phyloP scores from a whole-genome alignment of 2,888 invertebrate genomes.

The Pasiphila rectangulata region DNA sequence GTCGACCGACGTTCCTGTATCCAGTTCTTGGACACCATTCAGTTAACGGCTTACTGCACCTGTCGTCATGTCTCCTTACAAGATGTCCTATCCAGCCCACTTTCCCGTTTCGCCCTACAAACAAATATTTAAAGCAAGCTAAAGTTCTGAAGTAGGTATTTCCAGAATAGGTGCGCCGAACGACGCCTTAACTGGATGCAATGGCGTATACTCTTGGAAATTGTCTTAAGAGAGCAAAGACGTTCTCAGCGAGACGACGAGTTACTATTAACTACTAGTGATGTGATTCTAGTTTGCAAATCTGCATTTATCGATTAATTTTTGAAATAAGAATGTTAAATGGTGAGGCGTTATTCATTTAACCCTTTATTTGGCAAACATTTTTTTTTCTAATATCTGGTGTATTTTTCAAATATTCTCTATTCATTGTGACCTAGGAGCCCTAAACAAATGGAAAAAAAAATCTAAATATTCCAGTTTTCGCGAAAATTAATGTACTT shows the following conservation, averaged over 20 bases:
- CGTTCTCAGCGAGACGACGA: constrained; percentile 57
- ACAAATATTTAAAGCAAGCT: neutral
- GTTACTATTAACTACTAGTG: constrained; percentile 70
- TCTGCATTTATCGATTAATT: constrained; percentile 7
- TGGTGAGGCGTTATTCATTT: too few species aligned
- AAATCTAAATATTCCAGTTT: too few species aligned
- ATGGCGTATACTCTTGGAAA: constrained; percentile 65
- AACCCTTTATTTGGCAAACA: too few species aligned
- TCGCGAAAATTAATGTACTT: too few species aligned
- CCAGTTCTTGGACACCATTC: too few species aligned
- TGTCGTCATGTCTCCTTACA: too few species aligned
- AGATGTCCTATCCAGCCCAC: neutral
- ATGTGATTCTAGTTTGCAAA: constrained; percentile 29
- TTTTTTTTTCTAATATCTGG: too few species aligned
- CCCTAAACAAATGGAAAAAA: too few species aligned
- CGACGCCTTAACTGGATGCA: constrained; percentile 58
- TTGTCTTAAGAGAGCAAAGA: constrained; percentile 74
- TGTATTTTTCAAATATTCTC: too few species aligned
- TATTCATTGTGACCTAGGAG: too few species aligned
- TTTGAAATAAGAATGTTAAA: neutral
- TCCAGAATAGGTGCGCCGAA: constrained; percentile 40
- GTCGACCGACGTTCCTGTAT: too few species aligned
- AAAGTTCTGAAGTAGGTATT: constrained; percentile 8
- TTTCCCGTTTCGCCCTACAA: neutral
- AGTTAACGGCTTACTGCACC: too few species aligned